These are phyloP conservation scores for Oncorhynchus mykiss DNA, from an alignment of 2,113 vertebrate genomes.

Conservation along the genomic window DNA sequence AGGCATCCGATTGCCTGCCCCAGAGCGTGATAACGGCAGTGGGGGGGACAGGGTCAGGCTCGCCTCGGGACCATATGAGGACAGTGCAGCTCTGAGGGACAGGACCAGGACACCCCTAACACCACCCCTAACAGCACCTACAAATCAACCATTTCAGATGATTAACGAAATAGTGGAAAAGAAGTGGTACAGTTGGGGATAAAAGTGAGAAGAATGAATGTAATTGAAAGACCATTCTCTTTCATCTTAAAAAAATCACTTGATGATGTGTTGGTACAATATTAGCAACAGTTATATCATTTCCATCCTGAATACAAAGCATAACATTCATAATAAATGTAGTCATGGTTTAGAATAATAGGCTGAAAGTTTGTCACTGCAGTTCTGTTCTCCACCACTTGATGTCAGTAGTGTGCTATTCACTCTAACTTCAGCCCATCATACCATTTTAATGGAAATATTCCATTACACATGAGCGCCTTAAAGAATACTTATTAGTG, in stretches of 20 bases:
- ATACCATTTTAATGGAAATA: conserved; percentile 37
- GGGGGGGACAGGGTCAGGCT: not conserved
- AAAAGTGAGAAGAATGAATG: too few relatives aligned
- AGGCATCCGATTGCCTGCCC: conserved; percentile 80
- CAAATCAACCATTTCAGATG: too few relatives aligned
- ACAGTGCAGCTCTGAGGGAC: conserved; percentile 82
- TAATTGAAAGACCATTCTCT: not conserved
- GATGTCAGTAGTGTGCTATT: conserved; percentile 33
- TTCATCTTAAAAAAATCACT: too few relatives aligned
- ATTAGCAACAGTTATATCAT: too few relatives aligned
- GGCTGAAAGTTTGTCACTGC: not conserved
- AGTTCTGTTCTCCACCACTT: conserved; percentile 23
- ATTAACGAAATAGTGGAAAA: too few relatives aligned
- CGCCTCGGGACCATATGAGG: conserved; percentile 70
- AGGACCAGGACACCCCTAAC: not conserved
- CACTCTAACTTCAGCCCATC: not conserved
- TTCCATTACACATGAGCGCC: conserved; percentile 11
- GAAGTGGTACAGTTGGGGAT: too few relatives aligned
- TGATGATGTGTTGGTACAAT: too few relatives aligned
- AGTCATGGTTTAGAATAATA: too few relatives aligned
- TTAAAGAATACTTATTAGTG: conserved; percentile 22
- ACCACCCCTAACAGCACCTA: too few relatives aligned
- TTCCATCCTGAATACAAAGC: too few relatives aligned
- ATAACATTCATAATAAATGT: too few relatives aligned
- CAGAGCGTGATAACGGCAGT: conserved; percentile 50